A percentile compares a stretch with the other conserved stretches of the same genome.
Evolutionary conservation across 2,797 vertebrate species (phyloP).

Genomic region (Cyclopterus lumpus): DNA sequence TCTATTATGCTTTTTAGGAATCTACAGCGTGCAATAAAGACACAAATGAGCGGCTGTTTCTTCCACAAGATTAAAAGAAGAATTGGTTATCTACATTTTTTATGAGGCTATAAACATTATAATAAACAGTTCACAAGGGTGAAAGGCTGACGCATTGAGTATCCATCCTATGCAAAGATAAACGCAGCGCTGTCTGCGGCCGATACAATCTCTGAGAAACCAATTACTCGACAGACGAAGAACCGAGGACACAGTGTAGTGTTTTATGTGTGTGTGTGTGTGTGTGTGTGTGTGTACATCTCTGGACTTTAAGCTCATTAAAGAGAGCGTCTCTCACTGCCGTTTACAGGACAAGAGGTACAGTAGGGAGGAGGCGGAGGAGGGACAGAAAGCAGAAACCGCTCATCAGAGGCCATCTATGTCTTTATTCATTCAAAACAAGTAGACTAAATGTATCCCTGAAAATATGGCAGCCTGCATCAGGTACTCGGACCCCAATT

Average conservation of each 20-base stretch:
- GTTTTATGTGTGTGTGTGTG: background rate
- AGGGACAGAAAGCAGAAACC: background rate
- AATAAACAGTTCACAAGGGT: constrained; percentile 10
- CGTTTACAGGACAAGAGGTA: constrained; percentile 36
- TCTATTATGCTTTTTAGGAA: background rate
- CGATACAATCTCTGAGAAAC: constrained; percentile 17
- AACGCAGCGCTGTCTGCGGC: background rate
- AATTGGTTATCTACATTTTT: background rate
- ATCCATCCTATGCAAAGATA: background rate
- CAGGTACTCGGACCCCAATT: background rate
- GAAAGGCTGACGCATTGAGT: background rate
- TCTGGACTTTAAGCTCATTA: constrained; percentile 53
- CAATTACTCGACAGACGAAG: constrained; percentile 29
- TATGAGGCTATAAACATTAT: constrained; percentile 21
- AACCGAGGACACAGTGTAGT: constrained; percentile 34
- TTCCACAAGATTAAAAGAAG: background rate
- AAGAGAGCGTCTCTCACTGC: constrained; percentile 26
- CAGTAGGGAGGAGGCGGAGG: background rate
- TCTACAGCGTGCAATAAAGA: background rate
- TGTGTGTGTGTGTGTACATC: background rate
- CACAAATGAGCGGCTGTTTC: background rate
- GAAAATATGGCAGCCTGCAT: background rate
- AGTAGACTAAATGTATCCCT: background rate
- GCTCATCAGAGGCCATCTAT: background rate
- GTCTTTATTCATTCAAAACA: background rate